Evolutionary conservation across 2,888 invertebrate species (phyloP).

Genomic region (Dromius quadrimaculatus): DNA sequence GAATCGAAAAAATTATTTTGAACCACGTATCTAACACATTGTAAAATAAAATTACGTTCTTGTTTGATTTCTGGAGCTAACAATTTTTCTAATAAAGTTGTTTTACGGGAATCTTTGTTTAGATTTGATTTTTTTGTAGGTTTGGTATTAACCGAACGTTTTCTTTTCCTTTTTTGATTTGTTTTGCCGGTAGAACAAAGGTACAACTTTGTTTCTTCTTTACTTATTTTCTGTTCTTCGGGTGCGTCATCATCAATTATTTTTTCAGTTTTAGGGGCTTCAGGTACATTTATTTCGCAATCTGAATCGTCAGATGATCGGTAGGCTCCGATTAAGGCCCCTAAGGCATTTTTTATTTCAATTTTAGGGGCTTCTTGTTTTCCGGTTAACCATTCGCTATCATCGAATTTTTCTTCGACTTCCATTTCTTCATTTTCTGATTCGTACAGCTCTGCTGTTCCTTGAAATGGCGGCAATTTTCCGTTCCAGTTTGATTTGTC

Average conservation of each 20-base stretch:
- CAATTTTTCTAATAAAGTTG: conserved; percentile 78
- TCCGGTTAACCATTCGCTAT: conserved; percentile 61
- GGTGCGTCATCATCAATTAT: conserved; percentile 67
- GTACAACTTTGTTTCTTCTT: conserved; percentile 55
- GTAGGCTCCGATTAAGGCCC: conserved; percentile 72
- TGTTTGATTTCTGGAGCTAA: conserved; percentile 83
- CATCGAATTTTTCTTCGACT: conserved; percentile 60
- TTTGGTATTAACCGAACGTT: conserved; percentile 35
- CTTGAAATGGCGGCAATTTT: conserved; percentile 63
- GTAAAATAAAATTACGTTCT: conserved; percentile 88
- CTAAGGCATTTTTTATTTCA: conserved; percentile 69
- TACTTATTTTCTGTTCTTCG: conserved; percentile 67
- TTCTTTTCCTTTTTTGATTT: conserved; percentile 55
- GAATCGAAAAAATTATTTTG: conserved; percentile 79
- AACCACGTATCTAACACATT: conserved; percentile 86
- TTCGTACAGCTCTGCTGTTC: conserved; percentile 60
- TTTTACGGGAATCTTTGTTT: conserved; percentile 62
- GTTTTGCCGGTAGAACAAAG: conserved; percentile 47
- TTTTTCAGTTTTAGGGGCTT: conserved; percentile 12
- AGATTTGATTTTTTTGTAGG: conserved; percentile 53
- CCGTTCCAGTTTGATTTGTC: conserved; percentile 65
- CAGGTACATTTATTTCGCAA: conserved; percentile 54
- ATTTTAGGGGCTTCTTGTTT: conserved; percentile 52
- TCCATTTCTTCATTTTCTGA: conserved; percentile 56
- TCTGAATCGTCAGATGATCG: conserved; percentile 69